Base-by-base conservation (phyloP, 2,113 vertebrate genomes). In the Cichladusa arquata region DNA sequence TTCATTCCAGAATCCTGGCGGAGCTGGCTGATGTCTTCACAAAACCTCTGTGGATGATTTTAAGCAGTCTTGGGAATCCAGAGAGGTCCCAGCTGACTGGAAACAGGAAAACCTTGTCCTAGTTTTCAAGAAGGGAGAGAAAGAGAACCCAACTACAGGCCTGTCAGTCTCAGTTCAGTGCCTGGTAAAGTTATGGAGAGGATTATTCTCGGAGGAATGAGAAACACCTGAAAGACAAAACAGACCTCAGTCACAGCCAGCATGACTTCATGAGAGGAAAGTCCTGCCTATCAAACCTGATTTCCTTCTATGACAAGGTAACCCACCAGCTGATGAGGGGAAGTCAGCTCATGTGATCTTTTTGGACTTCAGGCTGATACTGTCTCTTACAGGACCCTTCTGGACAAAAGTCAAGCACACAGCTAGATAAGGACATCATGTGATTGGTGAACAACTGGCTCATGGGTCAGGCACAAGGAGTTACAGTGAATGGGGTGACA, bases 391-490 rank as follows among this genome's bases (percentile, higher is more conserved):
- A 40, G 8, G 8, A 34, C 15, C 7, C 29, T 56, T 71, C 25
- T 31, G 13, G 42, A 54, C 34, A 48, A 40, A 40, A 5, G 11
- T 31, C 48, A 38, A 40, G 24, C 65, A 17, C 11, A n/a, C 10
- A 71, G n/a, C 10, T 40, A 29, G 56, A 87, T 48, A 62, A 40
- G 54, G 19, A 70, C 7, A 47, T 1, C 24, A 2, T 34, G 3
- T 1, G 4, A 4, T 47, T 8, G 24, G 6, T 71, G 48, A 79
- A 48, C 28, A 47, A 3, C 6, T 40, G 29, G 38, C 48, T 79
- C 34, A 34, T 0, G 2, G 29, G 25, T 14, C 0, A 0, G 14
- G 16, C 29, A 48, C 34, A 71, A 54, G 11, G 17, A 3, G 11
- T 48, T 42, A 20, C 17, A 62, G 24, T 17, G 34, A 20, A 3